Conservation (phyloP, 2,888 invertebrate genomes). For the Atethmia centrago region DNA sequence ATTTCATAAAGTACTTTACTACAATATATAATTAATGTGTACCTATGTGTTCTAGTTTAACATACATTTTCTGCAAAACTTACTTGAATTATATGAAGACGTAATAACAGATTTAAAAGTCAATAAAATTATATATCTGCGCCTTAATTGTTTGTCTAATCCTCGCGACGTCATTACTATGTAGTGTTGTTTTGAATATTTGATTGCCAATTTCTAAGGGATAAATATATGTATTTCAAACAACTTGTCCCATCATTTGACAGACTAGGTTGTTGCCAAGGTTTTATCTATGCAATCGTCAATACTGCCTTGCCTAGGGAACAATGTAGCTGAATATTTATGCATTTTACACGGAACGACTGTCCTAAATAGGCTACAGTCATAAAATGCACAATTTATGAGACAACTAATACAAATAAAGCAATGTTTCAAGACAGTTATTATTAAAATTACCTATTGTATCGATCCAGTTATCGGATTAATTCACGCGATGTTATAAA, state of each 20-base stretch:
- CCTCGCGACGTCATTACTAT: not conserved
- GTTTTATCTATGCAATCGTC: constrained; percentile 3
- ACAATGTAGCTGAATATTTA: constrained; percentile 2
- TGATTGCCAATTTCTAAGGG: not conserved
- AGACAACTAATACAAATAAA: constrained; percentile 22
- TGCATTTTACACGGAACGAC: constrained; percentile 3
- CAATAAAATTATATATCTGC: too few species aligned
- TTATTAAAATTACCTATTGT: constrained; percentile 1
- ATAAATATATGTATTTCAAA: not conserved
- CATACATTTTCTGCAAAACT: too few species aligned
- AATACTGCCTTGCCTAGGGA: not conserved
- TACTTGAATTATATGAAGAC: too few species aligned
- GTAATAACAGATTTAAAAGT: too few species aligned
- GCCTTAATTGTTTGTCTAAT: not conserved
- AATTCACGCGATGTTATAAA: constrained; percentile 44
- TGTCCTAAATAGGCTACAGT: not conserved
- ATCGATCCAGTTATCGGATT: constrained; percentile 23
- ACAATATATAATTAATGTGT: too few species aligned
- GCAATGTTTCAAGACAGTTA: constrained; percentile 30
- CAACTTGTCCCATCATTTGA: not conserved
- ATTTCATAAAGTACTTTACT: too few species aligned
- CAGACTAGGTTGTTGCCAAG: not conserved
- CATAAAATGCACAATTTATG: constrained; percentile 12
- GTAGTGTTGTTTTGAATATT: not conserved
- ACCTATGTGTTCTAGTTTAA: too few species aligned